Conservation (phyloP, 2,888 invertebrate genomes). For the Amiota communis region DNA sequence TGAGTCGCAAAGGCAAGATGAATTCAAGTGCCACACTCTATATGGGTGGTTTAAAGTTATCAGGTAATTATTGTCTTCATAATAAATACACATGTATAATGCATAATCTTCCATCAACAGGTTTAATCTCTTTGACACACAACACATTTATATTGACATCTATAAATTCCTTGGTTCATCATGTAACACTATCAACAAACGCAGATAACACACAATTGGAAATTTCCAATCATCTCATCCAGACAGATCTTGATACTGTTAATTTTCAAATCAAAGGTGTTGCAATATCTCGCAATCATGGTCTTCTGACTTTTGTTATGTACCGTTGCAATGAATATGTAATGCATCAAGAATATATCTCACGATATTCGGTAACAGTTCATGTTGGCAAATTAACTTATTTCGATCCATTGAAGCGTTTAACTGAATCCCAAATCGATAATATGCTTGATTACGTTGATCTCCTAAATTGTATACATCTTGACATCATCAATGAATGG, state of each 20-base stretch:
- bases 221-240: conserved; percentile 37
- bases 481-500: conserved; percentile 55
- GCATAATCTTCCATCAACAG: conserved; percentile 43
- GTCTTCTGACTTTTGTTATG: conserved; percentile 56
- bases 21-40: conserved; percentile 49
- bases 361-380: conserved; percentile 42
- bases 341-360: conserved; percentile 39
- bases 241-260: conserved; percentile 49
- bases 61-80: conserved; percentile 46
- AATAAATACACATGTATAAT: background rate
- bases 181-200: conserved; percentile 46
- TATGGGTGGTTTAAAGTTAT: conserved; percentile 63
- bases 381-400: conserved; percentile 50
- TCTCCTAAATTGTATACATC: conserved; percentile 57
- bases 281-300: conserved; percentile 53
- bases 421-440: conserved; percentile 37
- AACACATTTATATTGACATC: conserved; percentile 58
- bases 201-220: conserved; percentile 42
- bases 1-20: conserved; percentile 40
- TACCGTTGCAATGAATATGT: conserved; percentile 58
- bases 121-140: conserved; percentile 49
- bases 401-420: conserved; percentile 46
- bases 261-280: conserved; percentile 63
- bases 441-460: conserved; percentile 47
- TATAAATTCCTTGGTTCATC: conserved; percentile 49